Evolutionary conservation across 2,888 invertebrate genomes (phyloP).

Genomic region (Brassicogethes aeneus): DNA sequence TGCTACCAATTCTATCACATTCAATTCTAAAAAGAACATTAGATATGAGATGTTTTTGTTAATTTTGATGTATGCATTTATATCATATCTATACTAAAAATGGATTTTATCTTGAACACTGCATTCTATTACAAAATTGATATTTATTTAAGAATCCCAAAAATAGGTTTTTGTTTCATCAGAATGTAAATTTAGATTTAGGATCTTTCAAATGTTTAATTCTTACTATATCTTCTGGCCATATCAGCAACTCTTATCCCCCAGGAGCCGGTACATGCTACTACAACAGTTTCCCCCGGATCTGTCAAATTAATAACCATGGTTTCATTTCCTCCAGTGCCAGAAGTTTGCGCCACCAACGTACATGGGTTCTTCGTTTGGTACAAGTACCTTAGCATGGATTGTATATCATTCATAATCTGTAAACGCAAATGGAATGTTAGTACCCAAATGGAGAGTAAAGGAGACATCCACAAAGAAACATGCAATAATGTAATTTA

Average conservation of each 20-base stretch:
- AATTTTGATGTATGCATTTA: too few relatives aligned
- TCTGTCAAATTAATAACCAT: slow-evolving; percentile 67
- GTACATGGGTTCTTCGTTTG: slow-evolving; percentile 72
- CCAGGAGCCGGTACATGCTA: slow-evolving; percentile 72
- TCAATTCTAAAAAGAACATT: slow-evolving; percentile 14
- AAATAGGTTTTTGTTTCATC: too few relatives aligned
- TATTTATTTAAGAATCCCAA: too few relatives aligned
- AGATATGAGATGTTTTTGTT: too few relatives aligned
- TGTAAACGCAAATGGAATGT: not conserved
- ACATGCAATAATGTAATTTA: too few relatives aligned
- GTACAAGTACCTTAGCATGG: slow-evolving; percentile 70
- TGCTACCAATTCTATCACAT: slow-evolving; percentile 15
- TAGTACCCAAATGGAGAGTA: too few relatives aligned
- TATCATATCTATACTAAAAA: too few relatives aligned
- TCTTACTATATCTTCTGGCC: slow-evolving; percentile 55
- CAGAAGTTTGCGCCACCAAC: slow-evolving; percentile 65
- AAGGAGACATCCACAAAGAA: too few relatives aligned
- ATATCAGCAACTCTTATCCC: slow-evolving; percentile 66
- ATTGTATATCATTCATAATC: slow-evolving; percentile 30
- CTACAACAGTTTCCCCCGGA: slow-evolving; percentile 60
- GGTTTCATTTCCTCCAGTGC: slow-evolving; percentile 69
- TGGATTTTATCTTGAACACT: too few relatives aligned
- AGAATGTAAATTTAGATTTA: not conserved
- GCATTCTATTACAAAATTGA: too few relatives aligned
- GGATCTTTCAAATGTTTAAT: not conserved